Evolutionary conservation across 92 coral and sea anemone genomes (phyloP).

Genomic region (Phenganax marumi): DNA sequence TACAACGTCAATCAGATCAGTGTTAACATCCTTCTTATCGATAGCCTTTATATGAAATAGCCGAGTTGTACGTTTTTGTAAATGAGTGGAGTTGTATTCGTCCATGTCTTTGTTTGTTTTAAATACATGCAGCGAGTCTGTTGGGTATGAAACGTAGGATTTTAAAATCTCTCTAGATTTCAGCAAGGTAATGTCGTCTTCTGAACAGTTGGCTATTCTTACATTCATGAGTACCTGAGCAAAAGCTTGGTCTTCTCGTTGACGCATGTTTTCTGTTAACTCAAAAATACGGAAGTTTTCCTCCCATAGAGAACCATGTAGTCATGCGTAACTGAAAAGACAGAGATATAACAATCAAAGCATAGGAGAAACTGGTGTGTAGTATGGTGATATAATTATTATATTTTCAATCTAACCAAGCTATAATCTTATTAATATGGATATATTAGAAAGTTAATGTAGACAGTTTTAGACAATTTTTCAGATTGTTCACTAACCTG

Average conservation of each 20-base stretch:
- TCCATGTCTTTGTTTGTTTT: conserved; percentile 24
- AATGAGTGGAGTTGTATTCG: not conserved
- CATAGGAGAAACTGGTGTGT: conserved; percentile 4
- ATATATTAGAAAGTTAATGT: not conserved
- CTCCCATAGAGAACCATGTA: conserved; percentile 31
- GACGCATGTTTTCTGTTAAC: conserved; percentile 29
- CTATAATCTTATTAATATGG: not conserved
- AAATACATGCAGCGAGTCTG: conserved; percentile 19
- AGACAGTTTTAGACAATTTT: not conserved
- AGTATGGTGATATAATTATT: conserved; percentile 17
- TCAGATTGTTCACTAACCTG: conserved; percentile 4
- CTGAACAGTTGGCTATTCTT: conserved; percentile 27
- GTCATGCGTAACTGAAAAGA: conserved; percentile 17
- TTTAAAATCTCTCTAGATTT: conserved; percentile 8
- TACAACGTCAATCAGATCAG: not conserved
- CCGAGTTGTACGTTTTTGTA: conserved; percentile 19
- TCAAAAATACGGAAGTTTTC: conserved; percentile 24
- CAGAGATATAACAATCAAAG: conserved; percentile 7
- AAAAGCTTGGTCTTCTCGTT: conserved; percentile 30
- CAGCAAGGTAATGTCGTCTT: conserved; percentile 24
- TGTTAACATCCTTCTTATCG: not conserved
- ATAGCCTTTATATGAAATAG: no score
- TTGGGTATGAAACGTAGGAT: conserved; percentile 11
- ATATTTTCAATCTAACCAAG: not conserved
- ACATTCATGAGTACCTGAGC: conserved; percentile 25